Evolutionary conservation across 1,140 invertebrate genomes (phyloP).

Genomic region (Drosophila leontia): DNA sequence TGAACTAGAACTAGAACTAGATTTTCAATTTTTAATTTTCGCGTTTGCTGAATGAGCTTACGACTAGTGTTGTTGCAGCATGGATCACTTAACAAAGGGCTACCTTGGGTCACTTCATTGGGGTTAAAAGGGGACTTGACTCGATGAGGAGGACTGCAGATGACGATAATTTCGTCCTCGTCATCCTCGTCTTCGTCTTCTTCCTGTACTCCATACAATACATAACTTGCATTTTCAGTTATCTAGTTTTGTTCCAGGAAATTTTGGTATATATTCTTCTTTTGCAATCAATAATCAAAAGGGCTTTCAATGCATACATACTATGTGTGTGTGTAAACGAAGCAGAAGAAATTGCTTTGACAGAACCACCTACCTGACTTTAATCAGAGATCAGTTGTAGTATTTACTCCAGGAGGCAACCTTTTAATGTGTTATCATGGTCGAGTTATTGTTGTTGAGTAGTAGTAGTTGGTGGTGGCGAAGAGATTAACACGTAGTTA

Average conservation of each 20-base stretch:
- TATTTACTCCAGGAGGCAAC: conserved; percentile 85
- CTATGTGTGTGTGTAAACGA: conserved; percentile 1
- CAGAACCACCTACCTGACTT: conserved; percentile 75
- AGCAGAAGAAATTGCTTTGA: conserved; percentile 23
- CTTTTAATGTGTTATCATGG: conserved; percentile 63
- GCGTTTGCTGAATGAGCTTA: conserved; percentile 32
- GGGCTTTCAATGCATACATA: conserved; percentile 9
- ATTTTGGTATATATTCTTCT: conserved; percentile 14
- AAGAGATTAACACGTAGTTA: conserved; percentile 83
- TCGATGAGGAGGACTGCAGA: conserved; percentile 57
- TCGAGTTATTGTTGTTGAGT: conserved; percentile 51
- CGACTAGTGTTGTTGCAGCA: conserved; percentile 43
- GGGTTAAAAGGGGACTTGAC: not conserved
- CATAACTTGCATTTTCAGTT: conserved; percentile 48
- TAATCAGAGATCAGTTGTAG: conserved; percentile 85
- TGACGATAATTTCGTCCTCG: conserved; percentile 68
- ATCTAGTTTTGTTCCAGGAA: conserved; percentile 58
- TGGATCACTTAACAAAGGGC: conserved; percentile 13
- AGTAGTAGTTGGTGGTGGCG: conserved; percentile 67
- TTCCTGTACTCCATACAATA: conserved; percentile 17
- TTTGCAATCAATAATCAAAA: not conserved
- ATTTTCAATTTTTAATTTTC: conserved; percentile 39
- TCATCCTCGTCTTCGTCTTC: conserved; percentile 33
- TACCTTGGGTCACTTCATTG: conserved; percentile 14
- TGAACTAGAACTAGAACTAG: conserved; percentile 39